phyloP scores from a whole-genome alignment of 2,888 invertebrate species.

The Aproaerema taeniolella region DNA sequence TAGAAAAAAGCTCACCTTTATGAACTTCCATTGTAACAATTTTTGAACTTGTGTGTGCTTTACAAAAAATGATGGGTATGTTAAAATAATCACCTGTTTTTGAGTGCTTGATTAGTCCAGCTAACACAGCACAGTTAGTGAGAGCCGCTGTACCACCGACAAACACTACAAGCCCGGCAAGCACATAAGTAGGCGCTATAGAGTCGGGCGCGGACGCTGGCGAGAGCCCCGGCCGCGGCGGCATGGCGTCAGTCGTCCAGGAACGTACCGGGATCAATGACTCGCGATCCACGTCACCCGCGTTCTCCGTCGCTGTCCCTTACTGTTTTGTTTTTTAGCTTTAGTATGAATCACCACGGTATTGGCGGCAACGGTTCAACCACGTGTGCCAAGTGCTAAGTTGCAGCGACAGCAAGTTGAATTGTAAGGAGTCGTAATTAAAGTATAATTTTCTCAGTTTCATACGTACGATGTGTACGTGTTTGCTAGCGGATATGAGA shows the following conservation, averaged over 20 bases:
- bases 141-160: constrained; percentile 64
- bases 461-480: too few species aligned
- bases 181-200: constrained; percentile 54
- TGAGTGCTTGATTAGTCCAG: constrained; percentile 59
- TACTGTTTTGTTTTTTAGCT: constrained; percentile 55
- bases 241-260: constrained; percentile 50
- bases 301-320: constrained; percentile 58
- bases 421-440: too few species aligned
- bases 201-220: constrained; percentile 37
- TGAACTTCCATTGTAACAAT: too few species aligned
- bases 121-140: constrained; percentile 58
- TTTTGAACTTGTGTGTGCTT: too few species aligned
- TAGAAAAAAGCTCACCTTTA: too few species aligned
- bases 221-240: constrained; percentile 27
- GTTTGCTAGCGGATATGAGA: constrained; percentile 30
- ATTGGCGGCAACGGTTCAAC: constrained; percentile 33
- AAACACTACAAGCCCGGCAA: constrained; percentile 50
- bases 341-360: constrained; percentile 58
- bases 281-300: constrained; percentile 57
- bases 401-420: too few species aligned
- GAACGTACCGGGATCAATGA: constrained; percentile 73
- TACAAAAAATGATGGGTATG: too few species aligned
- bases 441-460: too few species aligned
- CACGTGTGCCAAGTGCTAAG: constrained; percentile 50
- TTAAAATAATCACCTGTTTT: constrained; percentile 54